Conservation (phyloP, 2,888 invertebrate genomes). For the Hemicrepidius hirtus region DNA sequence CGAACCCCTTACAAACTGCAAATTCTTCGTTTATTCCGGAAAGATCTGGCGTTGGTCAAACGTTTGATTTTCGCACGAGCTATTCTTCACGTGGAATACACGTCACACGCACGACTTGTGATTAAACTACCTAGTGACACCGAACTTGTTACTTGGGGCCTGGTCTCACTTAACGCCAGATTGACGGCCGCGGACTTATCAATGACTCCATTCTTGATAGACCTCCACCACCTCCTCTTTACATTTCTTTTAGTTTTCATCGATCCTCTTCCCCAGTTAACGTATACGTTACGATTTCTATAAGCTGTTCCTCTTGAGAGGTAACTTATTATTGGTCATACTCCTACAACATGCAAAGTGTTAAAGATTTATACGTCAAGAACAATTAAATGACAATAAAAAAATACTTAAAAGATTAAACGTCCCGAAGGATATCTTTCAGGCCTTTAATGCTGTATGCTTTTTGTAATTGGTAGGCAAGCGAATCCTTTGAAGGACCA, state of each 20-base stretch:
- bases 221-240: slow-evolving; percentile 23
- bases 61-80: slow-evolving; percentile 39
- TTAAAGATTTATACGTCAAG: no score
- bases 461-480: slow-evolving; percentile 46
- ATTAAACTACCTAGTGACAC: slow-evolving; percentile 49
- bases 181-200: slow-evolving; percentile 46
- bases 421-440: slow-evolving; percentile 12
- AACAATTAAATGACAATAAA: background rate
- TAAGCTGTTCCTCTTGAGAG: no score
- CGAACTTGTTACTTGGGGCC: slow-evolving; percentile 44
- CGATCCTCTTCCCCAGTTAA: background rate
- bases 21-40: slow-evolving; percentile 19
- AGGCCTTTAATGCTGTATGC: slow-evolving; percentile 12
- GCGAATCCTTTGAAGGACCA: slow-evolving; percentile 47
- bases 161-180: slow-evolving; percentile 47
- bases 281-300: no score
- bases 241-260: slow-evolving; percentile 30
- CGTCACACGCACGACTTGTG: slow-evolving; percentile 59
- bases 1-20: slow-evolving; percentile 9
- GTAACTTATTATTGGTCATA: no score
- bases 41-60: slow-evolving; percentile 48
- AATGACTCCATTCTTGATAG: slow-evolving; percentile 35
- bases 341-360: no score
- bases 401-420: slow-evolving; percentile 2
- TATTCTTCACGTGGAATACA: slow-evolving; percentile 52